Percentiles rank a stretch among this genome's conserved stretches.
phyloP scores from a whole-genome alignment of 2,888 invertebrate genomes.

The Formica aserva region DNA sequence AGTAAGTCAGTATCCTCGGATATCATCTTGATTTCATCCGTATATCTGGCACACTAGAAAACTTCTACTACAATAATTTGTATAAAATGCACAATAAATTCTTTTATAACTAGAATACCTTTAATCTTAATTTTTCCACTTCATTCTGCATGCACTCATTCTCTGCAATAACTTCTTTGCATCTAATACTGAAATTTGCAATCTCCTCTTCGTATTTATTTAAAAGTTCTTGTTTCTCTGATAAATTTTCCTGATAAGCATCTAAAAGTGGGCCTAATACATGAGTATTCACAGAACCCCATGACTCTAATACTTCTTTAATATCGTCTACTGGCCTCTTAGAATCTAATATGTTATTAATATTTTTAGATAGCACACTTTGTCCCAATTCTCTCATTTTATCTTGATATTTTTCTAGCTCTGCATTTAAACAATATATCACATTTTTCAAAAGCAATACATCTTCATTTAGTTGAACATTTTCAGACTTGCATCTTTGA shows the following conservation, averaged over 20 bases:
- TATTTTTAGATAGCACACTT: slow-evolving; percentile 61
- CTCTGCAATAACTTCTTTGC: slow-evolving; percentile 90
- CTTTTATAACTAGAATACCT: slow-evolving; percentile 76
- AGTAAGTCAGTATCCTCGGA: slow-evolving; percentile 80
- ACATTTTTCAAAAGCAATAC: slow-evolving; percentile 92
- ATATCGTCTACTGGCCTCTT: slow-evolving; percentile 83
- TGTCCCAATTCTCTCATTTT: slow-evolving; percentile 86
- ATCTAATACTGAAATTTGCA: slow-evolving; percentile 90
- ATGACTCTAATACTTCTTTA: slow-evolving; percentile 86
- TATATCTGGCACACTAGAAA: slow-evolving; percentile 81
- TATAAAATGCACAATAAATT: neutral
- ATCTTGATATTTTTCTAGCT: slow-evolving; percentile 92
- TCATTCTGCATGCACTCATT: slow-evolving; percentile 89
- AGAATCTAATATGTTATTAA: slow-evolving; percentile 67
- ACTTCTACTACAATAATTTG: slow-evolving; percentile 45
- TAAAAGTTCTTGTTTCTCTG: slow-evolving; percentile 92
- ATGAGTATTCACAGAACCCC: slow-evolving; percentile 88
- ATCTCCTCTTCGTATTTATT: slow-evolving; percentile 90
- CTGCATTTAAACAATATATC: slow-evolving; percentile 92
- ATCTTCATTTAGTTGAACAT: slow-evolving; percentile 89
- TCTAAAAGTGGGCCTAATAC: slow-evolving; percentile 91
- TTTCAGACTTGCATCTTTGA: slow-evolving; percentile 87
- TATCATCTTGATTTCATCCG: slow-evolving; percentile 80
- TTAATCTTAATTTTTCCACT: slow-evolving; percentile 86
- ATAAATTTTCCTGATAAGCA: slow-evolving; percentile 92